Percentiles rank a stretch among this genome's conserved stretches.
Evolutionary conservation across 53 echinoderm and acorn worm genomes (phyloP).

Genomic region (Antedon mediterranea): DNA sequence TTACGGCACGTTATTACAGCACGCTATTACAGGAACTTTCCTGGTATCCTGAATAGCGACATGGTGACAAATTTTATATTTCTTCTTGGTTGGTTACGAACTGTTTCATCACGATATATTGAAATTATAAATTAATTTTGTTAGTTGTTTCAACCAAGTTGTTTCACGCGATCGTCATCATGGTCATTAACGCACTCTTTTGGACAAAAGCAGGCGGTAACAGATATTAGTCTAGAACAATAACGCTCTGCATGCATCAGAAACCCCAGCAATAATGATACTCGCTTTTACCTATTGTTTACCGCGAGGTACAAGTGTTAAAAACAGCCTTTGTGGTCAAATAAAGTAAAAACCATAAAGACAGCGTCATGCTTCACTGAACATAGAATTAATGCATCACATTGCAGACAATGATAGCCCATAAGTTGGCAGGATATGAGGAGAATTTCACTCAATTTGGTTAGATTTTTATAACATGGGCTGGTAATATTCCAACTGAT

Average conservation of each 20-base stretch:
- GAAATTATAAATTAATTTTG: background rate
- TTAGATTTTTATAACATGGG: background rate
- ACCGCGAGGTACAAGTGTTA: background rate
- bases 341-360: conserved; percentile 1
- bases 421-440: background rate
- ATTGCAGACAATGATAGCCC: background rate
- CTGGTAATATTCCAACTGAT: background rate
- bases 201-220: background rate
- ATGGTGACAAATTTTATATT: too few species aligned
- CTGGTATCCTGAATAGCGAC: too few species aligned
- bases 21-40: too few species aligned
- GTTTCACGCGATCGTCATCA: background rate
- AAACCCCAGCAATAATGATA: background rate
- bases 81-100: too few species aligned
- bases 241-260: background rate
- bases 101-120: too few species aligned
- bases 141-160: background rate
- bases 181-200: background rate
- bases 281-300: background rate
- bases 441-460: background rate
- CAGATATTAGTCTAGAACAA: background rate
- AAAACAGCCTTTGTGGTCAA: background rate
- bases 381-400: background rate
- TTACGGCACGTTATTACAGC: too few species aligned
- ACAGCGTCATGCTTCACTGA: background rate